Conservation (phyloP, 1,140 invertebrate genomes). For the Hycleus phaleratus region DNA sequence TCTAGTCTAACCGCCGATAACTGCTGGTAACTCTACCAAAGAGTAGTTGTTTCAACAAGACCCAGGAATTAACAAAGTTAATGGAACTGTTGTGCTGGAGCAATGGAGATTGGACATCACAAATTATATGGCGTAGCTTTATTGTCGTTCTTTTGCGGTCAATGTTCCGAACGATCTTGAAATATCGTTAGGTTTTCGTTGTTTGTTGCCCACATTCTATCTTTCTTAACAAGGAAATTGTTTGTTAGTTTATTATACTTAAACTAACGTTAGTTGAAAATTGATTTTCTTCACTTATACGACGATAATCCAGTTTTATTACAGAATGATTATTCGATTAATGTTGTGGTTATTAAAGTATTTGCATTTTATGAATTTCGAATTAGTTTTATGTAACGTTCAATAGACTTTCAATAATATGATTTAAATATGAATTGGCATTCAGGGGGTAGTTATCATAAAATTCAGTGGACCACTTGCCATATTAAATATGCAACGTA, state of each 20-base stretch:
- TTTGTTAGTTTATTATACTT: too few species aligned
- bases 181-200: background rate
- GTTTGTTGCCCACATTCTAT: too few species aligned
- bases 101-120: slow-evolving; percentile 14
- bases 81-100: slow-evolving; percentile 7
- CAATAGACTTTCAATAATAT: slow-evolving; percentile 8
- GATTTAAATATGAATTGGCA: slow-evolving; percentile 12
- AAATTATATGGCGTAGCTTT: slow-evolving; percentile 14
- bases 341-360: too few species aligned
- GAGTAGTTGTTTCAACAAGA: slow-evolving; percentile 6
- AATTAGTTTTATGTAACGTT: background rate
- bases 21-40: slow-evolving; percentile 6
- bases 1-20: slow-evolving; percentile 10
- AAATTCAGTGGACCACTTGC: slow-evolving; percentile 1
- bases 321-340: too few species aligned
- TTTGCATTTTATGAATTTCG: too few species aligned
- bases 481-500: slow-evolving; percentile 5
- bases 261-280: too few species aligned
- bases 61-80: slow-evolving; percentile 15
- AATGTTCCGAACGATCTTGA: slow-evolving; percentile 5
- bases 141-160: background rate
- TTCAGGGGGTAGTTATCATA: background rate
- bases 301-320: too few species aligned
- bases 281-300: too few species aligned
- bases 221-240: too few species aligned